These are phyloP conservation scores for Sebastes fasciatus DNA, from an alignment of 2,113 vertebrate genomes.

Conservation along the genomic window DNA sequence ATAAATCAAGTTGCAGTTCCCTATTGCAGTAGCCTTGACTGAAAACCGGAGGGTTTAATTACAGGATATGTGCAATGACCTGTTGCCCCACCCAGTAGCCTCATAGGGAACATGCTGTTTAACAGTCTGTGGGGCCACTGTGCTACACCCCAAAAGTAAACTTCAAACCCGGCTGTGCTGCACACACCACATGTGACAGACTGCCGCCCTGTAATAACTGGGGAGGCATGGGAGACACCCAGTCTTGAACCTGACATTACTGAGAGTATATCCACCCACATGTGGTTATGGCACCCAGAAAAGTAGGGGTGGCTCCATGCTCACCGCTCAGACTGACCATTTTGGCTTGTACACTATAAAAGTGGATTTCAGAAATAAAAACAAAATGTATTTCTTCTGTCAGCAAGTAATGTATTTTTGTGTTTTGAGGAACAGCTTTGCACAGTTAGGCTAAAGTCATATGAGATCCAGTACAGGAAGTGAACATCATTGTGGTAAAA, in stretches of 20 bases:
- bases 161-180: conserved; percentile 56
- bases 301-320: background rate
- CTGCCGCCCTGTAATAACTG: conserved; percentile 68
- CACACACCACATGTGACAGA: conserved; percentile 44
- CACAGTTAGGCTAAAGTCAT: background rate
- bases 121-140: conserved; percentile 66
- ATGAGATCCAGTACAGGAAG: background rate
- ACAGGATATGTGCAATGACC: conserved; percentile 55
- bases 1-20: conserved; percentile 33
- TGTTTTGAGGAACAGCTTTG: conserved; percentile 15
- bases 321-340: conserved; percentile 1
- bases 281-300: conserved; percentile 58
- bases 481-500: background rate
- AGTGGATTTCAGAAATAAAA: background rate
- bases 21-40: conserved; percentile 33
- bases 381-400: conserved; percentile 17
- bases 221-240: conserved; percentile 49
- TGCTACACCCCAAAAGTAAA: conserved; percentile 76
- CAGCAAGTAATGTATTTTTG: conserved; percentile 15
- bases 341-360: conserved; percentile 29
- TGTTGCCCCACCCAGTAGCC: conserved; percentile 73
- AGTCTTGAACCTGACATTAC: conserved; percentile 66
- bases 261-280: conserved; percentile 49
- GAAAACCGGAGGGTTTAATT: conserved; percentile 62
- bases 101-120: conserved; percentile 68